Conservation (phyloP, 1,140 invertebrate genomes). For the Ceratosolen solmsi region DNA sequence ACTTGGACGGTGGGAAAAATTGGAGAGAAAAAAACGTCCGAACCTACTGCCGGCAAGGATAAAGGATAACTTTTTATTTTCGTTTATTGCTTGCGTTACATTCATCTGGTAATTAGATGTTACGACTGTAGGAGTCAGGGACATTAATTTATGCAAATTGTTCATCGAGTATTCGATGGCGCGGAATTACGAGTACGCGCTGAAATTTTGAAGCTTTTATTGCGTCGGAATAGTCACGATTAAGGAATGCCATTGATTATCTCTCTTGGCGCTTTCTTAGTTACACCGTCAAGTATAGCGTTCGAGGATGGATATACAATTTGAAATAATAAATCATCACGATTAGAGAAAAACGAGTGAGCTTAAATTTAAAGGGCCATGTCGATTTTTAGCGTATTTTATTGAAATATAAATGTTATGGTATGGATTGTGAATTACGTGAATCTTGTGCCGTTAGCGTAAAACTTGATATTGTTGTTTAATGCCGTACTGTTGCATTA, state of each 20-base stretch:
- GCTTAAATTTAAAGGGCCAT: too few relatives aligned
- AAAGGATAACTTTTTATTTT: background rate
- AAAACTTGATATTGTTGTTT: too few relatives aligned
- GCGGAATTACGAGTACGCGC: background rate
- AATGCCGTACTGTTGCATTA: too few relatives aligned
- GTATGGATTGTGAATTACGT: too few relatives aligned
- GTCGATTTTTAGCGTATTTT: too few relatives aligned
- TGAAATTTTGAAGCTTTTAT: background rate
- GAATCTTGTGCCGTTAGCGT: too few relatives aligned
- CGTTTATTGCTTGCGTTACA: background rate
- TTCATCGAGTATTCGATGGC: background rate
- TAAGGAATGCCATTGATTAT: background rate
- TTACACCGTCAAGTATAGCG: too few relatives aligned
- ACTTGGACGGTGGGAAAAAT: background rate
- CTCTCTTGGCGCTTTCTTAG: too few relatives aligned
- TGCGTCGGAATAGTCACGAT: background rate
- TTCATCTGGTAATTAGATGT: background rate
- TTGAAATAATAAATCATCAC: too few relatives aligned
- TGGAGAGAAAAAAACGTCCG: background rate
- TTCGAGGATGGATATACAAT: too few relatives aligned
- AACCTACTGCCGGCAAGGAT: background rate
- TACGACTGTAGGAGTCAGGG: background rate
- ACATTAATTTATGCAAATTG: slow-evolving; percentile 11
- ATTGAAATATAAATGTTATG: too few relatives aligned
- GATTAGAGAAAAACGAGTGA: too few relatives aligned